Evolutionary conservation across 2,888 invertebrate species (phyloP).

Genomic region (Alviniconcha strummeri): DNA sequence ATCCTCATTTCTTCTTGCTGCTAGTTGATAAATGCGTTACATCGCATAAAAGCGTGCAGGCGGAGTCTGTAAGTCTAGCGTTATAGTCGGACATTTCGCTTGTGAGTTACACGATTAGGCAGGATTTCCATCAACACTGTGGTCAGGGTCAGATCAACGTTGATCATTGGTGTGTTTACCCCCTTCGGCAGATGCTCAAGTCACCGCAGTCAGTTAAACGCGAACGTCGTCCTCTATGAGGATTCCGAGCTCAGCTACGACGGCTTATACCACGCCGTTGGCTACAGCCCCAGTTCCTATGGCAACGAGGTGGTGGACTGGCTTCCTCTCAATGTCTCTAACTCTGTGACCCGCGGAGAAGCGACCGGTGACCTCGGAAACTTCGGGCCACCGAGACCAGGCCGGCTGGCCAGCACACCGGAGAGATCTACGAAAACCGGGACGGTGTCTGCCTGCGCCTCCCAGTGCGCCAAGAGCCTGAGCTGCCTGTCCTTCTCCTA

Average conservation of each 20-base stretch:
- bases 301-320: conserved; percentile 46
- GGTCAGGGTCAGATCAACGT: too few species aligned
- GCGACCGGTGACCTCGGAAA: background rate
- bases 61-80: too few species aligned
- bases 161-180: too few species aligned
- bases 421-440: background rate
- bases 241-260: conserved; percentile 49
- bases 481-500: background rate
- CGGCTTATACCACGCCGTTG: conserved; percentile 45
- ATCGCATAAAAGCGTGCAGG: too few species aligned
- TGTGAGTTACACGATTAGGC: too few species aligned
- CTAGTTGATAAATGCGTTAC: too few species aligned
- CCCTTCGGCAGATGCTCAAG: conserved; percentile 53
- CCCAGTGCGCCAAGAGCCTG: background rate
- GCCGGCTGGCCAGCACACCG: background rate
- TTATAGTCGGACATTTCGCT: too few species aligned
- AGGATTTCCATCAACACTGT: too few species aligned
- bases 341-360: background rate
- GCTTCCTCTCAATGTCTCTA: background rate
- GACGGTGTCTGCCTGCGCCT: background rate
- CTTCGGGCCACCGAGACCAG: background rate
- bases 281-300: conserved; percentile 49
- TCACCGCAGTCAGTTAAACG: conserved; percentile 50
- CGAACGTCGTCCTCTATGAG: conserved; percentile 53
- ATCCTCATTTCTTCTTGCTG: too few species aligned